Conservation (phyloP, 1,140 invertebrate genomes). For the Drosophila athabasca region DNA sequence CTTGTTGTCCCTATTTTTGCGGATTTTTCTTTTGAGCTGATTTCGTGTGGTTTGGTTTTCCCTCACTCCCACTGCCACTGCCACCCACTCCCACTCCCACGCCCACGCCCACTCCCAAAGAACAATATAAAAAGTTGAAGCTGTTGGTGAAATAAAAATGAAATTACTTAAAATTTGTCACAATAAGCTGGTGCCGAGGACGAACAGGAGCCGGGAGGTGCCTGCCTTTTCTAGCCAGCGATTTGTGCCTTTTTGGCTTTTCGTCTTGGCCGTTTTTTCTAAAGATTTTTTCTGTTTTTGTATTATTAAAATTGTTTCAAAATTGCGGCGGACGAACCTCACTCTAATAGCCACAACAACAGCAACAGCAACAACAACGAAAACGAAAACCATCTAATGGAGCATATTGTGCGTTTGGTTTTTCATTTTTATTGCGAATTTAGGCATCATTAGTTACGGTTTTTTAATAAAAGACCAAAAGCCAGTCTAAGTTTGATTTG, state of each 20-base stretch:
- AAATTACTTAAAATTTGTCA: slow-evolving; percentile 82
- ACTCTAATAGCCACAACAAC: slow-evolving; percentile 57
- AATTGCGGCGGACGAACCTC: slow-evolving; percentile 62
- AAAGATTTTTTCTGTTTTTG: slow-evolving; percentile 19
- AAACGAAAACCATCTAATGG: slow-evolving; percentile 65
- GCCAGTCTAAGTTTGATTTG: slow-evolving; percentile 74
- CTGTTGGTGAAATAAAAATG: slow-evolving; percentile 70
- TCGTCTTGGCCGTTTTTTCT: neutral
- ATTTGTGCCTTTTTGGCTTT: slow-evolving; percentile 59
- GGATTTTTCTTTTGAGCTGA: slow-evolving; percentile 31
- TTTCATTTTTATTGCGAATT: slow-evolving; percentile 81
- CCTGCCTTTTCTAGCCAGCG: slow-evolving; percentile 19
- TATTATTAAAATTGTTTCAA: slow-evolving; percentile 81
- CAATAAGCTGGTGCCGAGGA: slow-evolving; percentile 62
- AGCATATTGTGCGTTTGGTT: slow-evolving; percentile 74
- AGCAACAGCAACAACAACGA: slow-evolving; percentile 36
- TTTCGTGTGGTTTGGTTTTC: slow-evolving; percentile 6
- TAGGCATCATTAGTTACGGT: slow-evolving; percentile 81
- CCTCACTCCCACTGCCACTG: neutral
- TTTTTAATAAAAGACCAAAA: slow-evolving; percentile 78
- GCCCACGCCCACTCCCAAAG: neutral
- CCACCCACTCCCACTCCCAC: neutral
- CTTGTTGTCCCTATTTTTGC: slow-evolving; percentile 5
- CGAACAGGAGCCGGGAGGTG: too few relatives aligned
- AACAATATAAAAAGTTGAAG: slow-evolving; percentile 42